Evolutionary conservation across 2,113 vertebrate genomes (phyloP).

Genomic region (Triplophysa tibetana): DNA sequence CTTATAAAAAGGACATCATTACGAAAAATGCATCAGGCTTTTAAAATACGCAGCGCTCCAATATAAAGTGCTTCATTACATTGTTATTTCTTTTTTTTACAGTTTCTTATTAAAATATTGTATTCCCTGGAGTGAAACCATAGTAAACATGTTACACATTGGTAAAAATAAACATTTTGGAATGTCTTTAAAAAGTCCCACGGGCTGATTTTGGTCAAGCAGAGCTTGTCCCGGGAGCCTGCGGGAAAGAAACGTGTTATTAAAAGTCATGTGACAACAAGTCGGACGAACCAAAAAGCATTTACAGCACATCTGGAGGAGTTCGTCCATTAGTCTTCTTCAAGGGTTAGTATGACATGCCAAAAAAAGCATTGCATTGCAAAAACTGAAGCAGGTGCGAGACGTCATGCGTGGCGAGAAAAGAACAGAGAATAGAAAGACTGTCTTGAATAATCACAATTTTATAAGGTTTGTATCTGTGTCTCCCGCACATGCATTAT

Average conservation of each 20-base stretch:
- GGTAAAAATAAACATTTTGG: constrained; percentile 87
- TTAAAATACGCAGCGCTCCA: constrained; percentile 77
- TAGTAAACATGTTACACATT: constrained; percentile 84
- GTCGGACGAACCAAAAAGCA: constrained; percentile 49
- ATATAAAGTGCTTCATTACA: constrained; percentile 82
- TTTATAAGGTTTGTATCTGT: too few relatives aligned
- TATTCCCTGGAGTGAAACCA: constrained; percentile 83
- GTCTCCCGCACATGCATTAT: too few relatives aligned
- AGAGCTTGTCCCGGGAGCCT: constrained; percentile 96
- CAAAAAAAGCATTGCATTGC: neutral
- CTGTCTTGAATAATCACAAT: constrained; percentile 20
- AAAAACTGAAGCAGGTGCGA: constrained; percentile 4
- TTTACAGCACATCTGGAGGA: constrained; percentile 39
- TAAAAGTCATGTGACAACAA: constrained; percentile 66
- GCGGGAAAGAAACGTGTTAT: constrained; percentile 81
- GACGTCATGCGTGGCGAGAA: constrained; percentile 2
- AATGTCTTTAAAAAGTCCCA: constrained; percentile 95
- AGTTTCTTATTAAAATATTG: constrained; percentile 81
- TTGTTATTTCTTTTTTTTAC: constrained; percentile 74
- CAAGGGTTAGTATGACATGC: neutral
- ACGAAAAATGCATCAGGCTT: constrained; percentile 76
- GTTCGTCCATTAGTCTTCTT: constrained; percentile 3
- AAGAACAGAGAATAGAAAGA: neutral
- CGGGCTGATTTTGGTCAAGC: constrained; percentile 90
- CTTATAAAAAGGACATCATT: constrained; percentile 78